Evolutionary conservation across 35 echinoderm and acorn worm species (phyloP), one percentile per base, ranked within the genome.

Genomic region (Ophiothrix spiculata): DNA sequence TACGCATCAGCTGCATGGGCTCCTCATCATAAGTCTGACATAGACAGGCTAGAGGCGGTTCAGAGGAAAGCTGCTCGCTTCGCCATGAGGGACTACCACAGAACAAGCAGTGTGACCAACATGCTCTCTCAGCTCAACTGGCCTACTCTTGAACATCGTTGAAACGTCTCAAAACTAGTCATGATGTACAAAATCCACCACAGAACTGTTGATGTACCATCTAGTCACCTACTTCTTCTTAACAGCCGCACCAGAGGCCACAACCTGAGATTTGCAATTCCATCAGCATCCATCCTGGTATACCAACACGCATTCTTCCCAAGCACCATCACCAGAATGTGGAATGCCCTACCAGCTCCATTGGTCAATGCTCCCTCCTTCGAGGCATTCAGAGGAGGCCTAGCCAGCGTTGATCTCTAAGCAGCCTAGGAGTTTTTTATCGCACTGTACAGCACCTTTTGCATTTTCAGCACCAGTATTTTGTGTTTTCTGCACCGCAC

Each of bases 131-230:
- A 64, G 1, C 39, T 64, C 23, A 39, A n/a, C 19, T 87, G 76
- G 76, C 37, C 79, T 37, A 80, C 76, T 37, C 85, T 80, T 15
- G 56, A 63, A 32, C 75, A 80, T 49, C 23, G 34, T 33, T n/a
- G 85, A 46, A n/a, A 35, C 39, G 56, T 14, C 14, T 37, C 76
- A 31, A 87, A 46, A 87, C 39, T 79, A 35, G 80, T 42, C 33
- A 80, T 56, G 75, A 87, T 80, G 75, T 87, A 45, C 85, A 16
- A 33, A n/a, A 80, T 87, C 38, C 36, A 29, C 75, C 79, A 87
- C 76, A 79, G 80, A 38, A 74, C 56, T 40, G 33, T 79, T 46
- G 74, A 79, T 75, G 79, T 87, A 74, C 56, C 64, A 39, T 35
- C 31, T 45, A 36, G 42, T 46, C 38, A 77, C 37, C 85, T 80